A percentile compares a stretch with the other conserved stretches of the same genome.
phyloP scores from a whole-genome alignment of 2,797 vertebrate species.

The Sebastes iracundus region DNA sequence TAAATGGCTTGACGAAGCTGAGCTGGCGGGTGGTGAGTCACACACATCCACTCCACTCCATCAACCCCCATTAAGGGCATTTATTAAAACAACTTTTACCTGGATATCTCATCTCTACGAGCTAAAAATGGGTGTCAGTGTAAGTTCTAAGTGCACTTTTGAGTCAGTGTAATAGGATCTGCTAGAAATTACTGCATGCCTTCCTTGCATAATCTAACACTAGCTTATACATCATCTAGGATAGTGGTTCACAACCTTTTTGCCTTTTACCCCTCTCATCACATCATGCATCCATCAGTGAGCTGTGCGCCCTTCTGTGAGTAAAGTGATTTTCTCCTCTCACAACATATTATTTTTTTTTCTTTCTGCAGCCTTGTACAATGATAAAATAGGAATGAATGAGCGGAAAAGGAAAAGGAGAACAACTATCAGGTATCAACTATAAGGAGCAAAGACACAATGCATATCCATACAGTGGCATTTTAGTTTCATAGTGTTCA shows the following conservation, averaged over 20 bases:
- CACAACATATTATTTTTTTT: neutral
- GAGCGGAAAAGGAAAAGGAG: conserved; percentile 96
- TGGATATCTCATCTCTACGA: neutral
- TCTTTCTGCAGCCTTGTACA: conserved; percentile 89
- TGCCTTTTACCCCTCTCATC: neutral
- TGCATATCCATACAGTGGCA: neutral
- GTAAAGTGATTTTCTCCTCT: neutral
- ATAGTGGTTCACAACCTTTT: neutral
- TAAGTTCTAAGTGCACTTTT: neutral
- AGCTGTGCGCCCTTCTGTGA: neutral
- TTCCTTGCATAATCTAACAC: neutral
- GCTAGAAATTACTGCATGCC: neutral
- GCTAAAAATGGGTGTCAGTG: neutral
- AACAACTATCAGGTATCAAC: conserved; percentile 96
- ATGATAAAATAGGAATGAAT: conserved; percentile 95
- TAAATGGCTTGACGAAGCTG: conserved; percentile 98
- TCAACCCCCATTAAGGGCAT: conserved; percentile 7
- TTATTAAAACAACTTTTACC: conserved; percentile 6
- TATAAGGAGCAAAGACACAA: neutral
- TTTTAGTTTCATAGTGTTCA: neutral
- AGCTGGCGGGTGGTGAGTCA: conserved; percentile 94
- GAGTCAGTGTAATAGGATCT: neutral
- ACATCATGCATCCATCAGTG: neutral
- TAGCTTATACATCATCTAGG: neutral
- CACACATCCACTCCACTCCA: neutral